Conservation (phyloP, 2,113 vertebrate genomes). For the Casuarius casuarius region DNA sequence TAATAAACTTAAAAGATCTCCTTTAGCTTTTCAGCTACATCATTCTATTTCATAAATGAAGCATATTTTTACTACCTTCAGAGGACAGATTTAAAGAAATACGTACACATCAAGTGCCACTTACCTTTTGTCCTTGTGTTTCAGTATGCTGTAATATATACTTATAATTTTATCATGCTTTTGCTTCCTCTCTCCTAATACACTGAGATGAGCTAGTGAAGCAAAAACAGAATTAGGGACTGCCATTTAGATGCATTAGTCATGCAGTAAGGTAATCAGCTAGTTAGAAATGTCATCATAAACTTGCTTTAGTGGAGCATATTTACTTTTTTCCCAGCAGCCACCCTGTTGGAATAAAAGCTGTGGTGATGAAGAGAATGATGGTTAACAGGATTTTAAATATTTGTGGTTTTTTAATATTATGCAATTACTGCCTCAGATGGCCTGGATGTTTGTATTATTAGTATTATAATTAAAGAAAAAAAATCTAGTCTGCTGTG, state of each 20-base stretch:
- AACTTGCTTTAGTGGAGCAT: constrained; percentile 7
- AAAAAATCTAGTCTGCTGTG: not conserved
- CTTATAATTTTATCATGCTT: not conserved
- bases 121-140: constrained; percentile 23
- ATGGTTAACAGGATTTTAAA: constrained; percentile 11
- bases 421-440: constrained; percentile 1
- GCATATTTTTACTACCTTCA: not conserved
- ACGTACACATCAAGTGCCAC: not conserved
- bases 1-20: not conserved
- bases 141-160: not conserved
- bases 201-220: constrained; percentile 19
- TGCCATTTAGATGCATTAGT: constrained; percentile 47
- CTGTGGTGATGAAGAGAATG: not conserved
- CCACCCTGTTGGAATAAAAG: constrained; percentile 10
- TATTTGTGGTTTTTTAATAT: not conserved
- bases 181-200: not conserved
- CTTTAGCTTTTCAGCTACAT: not conserved
- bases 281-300: constrained; percentile 34
- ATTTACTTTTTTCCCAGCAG: constrained; percentile 47
- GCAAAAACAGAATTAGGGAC: constrained; percentile 18
- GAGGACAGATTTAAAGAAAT: not conserved
- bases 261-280: constrained; percentile 46
- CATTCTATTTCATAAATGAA: not conserved
- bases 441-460: not conserved
- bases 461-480: not conserved